These are phyloP conservation scores for Sebastes kiyomatsui DNA, from an alignment of 2,797 vertebrate species.

Conservation along the genomic window DNA sequence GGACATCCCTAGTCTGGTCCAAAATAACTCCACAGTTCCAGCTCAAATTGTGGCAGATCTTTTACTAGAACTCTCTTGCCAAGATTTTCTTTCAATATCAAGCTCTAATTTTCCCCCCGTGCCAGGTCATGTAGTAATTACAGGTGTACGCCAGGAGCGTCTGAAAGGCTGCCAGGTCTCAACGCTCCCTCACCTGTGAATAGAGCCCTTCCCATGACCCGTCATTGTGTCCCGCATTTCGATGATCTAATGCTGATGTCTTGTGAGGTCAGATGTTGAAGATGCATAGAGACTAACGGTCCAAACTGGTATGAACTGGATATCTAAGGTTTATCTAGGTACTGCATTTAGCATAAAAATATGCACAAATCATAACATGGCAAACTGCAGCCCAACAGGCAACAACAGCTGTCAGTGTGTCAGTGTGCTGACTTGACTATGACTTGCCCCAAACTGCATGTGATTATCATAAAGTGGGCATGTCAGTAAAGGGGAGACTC, in stretches of 20 bases:
- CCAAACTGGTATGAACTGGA: not conserved
- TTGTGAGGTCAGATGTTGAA: constrained; percentile 29
- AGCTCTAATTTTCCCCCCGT: not conserved
- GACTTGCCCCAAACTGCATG: too few relatives aligned
- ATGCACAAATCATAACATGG: too few relatives aligned
- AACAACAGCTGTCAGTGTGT: too few relatives aligned
- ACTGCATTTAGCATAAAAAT: too few relatives aligned
- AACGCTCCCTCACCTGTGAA: constrained; percentile 48
- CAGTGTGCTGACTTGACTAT: too few relatives aligned
- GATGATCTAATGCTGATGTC: constrained; percentile 20
- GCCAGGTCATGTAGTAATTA: constrained; percentile 50
- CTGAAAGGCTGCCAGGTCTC: constrained; percentile 37
- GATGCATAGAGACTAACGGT: not conserved
- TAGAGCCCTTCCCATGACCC: constrained; percentile 29
- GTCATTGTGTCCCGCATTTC: constrained; percentile 34
- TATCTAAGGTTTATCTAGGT: not conserved
- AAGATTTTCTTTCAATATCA: constrained; percentile 7
- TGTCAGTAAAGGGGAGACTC: too few relatives aligned
- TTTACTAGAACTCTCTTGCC: not conserved
- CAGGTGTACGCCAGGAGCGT: constrained; percentile 40
- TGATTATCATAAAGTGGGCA: too few relatives aligned
- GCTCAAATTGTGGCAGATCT: not conserved
- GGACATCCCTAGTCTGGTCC: not conserved
- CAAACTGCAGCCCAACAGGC: accelerated
- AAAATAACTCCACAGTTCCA: not conserved